phyloP scores from a whole-genome alignment of 2,888 invertebrate genomes.

The Eurytoma adleriae region DNA sequence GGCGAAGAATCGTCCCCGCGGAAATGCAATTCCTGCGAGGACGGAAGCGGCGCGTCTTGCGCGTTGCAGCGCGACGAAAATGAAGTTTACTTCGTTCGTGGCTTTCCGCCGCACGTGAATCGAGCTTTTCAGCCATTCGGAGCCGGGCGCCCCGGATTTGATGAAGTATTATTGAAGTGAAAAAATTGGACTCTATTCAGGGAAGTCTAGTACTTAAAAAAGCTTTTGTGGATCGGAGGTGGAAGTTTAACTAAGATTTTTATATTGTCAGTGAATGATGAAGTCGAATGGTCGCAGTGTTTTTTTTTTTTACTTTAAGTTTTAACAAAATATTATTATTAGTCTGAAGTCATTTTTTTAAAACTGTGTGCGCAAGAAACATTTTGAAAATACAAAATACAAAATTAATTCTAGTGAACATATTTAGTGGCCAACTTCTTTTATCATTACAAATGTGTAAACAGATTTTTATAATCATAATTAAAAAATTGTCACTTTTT shows the following conservation, averaged over 20 bases:
- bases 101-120: background rate
- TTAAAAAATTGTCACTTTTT: too few relatives aligned
- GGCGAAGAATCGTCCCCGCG: slow-evolving; percentile 26
- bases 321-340: too few relatives aligned
- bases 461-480: too few relatives aligned
- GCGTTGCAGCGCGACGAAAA: background rate
- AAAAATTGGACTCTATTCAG: background rate
- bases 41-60: background rate
- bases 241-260: too few relatives aligned
- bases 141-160: background rate
- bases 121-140: background rate
- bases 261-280: too few relatives aligned
- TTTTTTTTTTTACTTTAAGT: too few relatives aligned
- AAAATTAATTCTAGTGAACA: too few relatives aligned
- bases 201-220: background rate
- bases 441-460: too few relatives aligned
- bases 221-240: background rate
- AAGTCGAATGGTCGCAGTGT: too few relatives aligned
- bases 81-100: too few relatives aligned
- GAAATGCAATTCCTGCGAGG: slow-evolving; percentile 28
- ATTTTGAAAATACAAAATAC: background rate
- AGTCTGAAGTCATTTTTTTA: too few relatives aligned
- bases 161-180: background rate
- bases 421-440: too few relatives aligned
- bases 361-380: background rate